Conservation (phyloP, 2,888 invertebrate species). For the Nephrotoma flavescens region DNA sequence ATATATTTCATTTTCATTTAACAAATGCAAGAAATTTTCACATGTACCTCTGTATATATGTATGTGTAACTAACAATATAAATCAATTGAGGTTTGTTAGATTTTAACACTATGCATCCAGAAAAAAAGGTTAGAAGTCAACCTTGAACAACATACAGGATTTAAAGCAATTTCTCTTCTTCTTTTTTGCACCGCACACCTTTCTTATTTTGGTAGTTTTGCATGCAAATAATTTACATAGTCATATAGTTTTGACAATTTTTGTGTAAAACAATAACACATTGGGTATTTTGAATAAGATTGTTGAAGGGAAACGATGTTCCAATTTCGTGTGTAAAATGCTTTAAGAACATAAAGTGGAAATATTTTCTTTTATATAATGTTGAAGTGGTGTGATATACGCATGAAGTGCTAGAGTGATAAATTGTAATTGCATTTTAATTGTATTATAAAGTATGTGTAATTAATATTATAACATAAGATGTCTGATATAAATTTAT, state of each 20-base stretch:
- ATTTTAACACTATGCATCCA: not conserved
- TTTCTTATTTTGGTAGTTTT: not conserved
- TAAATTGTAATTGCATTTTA: not conserved
- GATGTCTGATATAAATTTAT: not conserved
- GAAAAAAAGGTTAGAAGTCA: not conserved
- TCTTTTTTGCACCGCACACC: not conserved
- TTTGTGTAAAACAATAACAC: not conserved
- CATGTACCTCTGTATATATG: not conserved
- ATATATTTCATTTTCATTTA: not conserved
- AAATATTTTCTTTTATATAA: not conserved
- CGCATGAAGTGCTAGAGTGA: not conserved
- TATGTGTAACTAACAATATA: not conserved
- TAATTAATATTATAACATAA: not conserved
- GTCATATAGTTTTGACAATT: not conserved
- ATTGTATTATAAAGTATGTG: not conserved
- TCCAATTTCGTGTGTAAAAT: not conserved
- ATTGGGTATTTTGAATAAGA: not conserved
- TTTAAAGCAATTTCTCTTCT: not conserved
- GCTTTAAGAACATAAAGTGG: not conserved
- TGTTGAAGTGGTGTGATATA: not conserved
- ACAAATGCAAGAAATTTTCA: not conserved
- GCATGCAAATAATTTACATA: not conserved
- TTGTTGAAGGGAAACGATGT: not conserved
- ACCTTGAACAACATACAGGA: not conserved
- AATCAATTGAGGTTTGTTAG: not conserved